Base-by-base conservation (phyloP, 2,797 vertebrate species). In the Poecilia gillii region DNA sequence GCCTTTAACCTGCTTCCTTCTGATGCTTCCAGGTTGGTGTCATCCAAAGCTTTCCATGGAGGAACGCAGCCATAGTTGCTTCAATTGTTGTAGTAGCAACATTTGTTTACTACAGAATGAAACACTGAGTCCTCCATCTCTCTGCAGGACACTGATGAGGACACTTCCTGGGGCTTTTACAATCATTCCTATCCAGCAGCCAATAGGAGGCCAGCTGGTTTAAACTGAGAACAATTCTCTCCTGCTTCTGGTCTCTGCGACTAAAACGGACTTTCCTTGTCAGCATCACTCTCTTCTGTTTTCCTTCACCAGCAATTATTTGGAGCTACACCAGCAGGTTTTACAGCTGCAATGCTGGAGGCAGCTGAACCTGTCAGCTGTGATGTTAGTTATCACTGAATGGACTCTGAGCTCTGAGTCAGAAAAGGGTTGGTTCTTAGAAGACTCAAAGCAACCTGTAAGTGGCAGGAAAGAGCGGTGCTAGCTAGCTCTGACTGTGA, bases 71-170 rank as follows among this genome's bases (percentile, higher is more conserved):
- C 7, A 3, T 93, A 1, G 84, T 92, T 39, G 95, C 93, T 1
- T 95, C 95, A 0, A 81, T 95, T 33, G 83, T 89, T 0, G 80
- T 96, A 79, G 87, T 93, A 14, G 89, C 79, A 39, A 80, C 93
- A 73, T 47, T 91, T 68, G 87, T 94, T 82, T 95, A 93, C 89
- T 95, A 95, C 93, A 92, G 91, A 88, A 94, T 81, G 88, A 91
- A 92, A 1, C 94, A 85, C 76, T 96, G 90, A 91, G 47, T 45
- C 18, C 57, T 23, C 76, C 85, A 62, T 76, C 78, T 46, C 43
- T 74, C 16, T 14, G 13, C 41, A 77, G 33, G 41, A 16, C 45
- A 4, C 64, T 72, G 23, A 45, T 70, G 68, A 77, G 76, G 74
- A 79, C 80, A 5, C 20, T 83, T 31, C 82, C 13, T 76, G 20